Base-by-base conservation (phyloP, 2,113 vertebrate genomes). In the Pelecanoides urinatrix region DNA sequence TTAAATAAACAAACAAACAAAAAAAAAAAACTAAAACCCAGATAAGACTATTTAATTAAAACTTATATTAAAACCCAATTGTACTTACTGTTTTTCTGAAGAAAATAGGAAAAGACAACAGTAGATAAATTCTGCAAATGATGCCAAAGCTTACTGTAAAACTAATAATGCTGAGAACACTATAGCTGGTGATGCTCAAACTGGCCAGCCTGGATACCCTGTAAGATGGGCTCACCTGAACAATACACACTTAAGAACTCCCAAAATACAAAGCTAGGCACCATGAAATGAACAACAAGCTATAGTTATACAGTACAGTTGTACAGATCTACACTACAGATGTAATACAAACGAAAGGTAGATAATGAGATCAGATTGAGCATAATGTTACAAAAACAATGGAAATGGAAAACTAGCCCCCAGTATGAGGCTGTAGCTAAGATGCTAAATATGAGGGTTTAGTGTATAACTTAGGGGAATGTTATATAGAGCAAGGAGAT, bases 1-100 rank as follows among this genome's bases (percentile, higher is more conserved):
- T 75, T 92, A 94, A 95, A 63, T 21, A 73, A 76, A 44, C 3
- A 94, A 94, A 67, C 12, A 61, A 62, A 42, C 2, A 32, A 50
- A 88, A 72, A 84, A 13, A 2, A 40, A 40, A 40, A 40, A 40
- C 40, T 20, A 63, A 56, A 86, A 40, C 21, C 1, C 30, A 91
- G 94, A 95, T 96, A 93, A 91, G 77, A 79, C 34, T 38, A 63
- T 74, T 95, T 96, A 94, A 95, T 94, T 96, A 96, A 95, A 96
- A 71, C 18, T 92, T 84, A 58, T 27, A 84, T 86, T 92, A 84
- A 86, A 95, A 23, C 23, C 14, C 18, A 78, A 29, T 63, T 47
- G 18, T 52, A 59, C 15, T 95, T 40, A 19, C 18, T 50, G 22
- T 34, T 91, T 88, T 89, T 71, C 45, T 63, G 36, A 61, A 75